Percentiles rank a stretch among this genome's conserved stretches.
phyloP scores from a whole-genome alignment of 2,113 vertebrate genomes.

The Notarius quadriscutis region DNA sequence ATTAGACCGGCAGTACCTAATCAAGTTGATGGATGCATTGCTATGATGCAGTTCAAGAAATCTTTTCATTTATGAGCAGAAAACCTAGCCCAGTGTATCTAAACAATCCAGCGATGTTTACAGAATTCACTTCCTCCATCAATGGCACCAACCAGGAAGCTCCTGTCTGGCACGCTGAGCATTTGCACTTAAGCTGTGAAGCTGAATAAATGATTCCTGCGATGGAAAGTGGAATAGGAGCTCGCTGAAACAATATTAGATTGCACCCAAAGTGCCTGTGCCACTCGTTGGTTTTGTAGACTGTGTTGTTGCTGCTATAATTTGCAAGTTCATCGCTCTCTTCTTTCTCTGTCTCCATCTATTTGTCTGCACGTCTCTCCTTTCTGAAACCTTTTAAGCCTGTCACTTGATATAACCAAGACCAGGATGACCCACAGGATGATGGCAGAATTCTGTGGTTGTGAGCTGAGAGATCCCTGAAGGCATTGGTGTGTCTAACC shows the following conservation, averaged over 20 bases:
- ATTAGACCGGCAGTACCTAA: neutral
- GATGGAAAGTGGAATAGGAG: constrained; percentile 21
- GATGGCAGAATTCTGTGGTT: constrained; percentile 45
- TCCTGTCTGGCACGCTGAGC: constrained; percentile 20
- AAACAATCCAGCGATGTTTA: constrained; percentile 29
- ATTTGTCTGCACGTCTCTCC: constrained; percentile 43
- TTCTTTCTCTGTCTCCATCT: constrained; percentile 23
- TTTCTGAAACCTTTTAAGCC: constrained; percentile 52
- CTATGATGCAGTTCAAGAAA: constrained; percentile 27
- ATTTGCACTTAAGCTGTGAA: constrained; percentile 32
- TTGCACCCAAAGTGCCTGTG: constrained; percentile 16
- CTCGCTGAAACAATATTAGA: constrained; percentile 19
- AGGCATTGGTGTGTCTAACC: constrained; percentile 21
- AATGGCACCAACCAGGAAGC: constrained; percentile 12
- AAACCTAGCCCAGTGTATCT: neutral
- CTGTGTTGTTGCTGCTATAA: constrained; percentile 34
- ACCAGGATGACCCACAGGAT: constrained; percentile 25
- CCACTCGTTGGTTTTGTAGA: constrained; percentile 1
- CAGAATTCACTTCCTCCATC: neutral
- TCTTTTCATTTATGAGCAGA: neutral
- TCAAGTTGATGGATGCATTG: constrained; percentile 1
- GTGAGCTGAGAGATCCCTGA: constrained; percentile 45
- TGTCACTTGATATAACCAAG: constrained; percentile 47
- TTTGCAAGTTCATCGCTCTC: constrained; percentile 29
- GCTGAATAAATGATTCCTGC: constrained; percentile 38